These are phyloP conservation scores for Crax fasciolata DNA, from an alignment of 2,797 vertebrate species.

Conservation along the genomic window DNA sequence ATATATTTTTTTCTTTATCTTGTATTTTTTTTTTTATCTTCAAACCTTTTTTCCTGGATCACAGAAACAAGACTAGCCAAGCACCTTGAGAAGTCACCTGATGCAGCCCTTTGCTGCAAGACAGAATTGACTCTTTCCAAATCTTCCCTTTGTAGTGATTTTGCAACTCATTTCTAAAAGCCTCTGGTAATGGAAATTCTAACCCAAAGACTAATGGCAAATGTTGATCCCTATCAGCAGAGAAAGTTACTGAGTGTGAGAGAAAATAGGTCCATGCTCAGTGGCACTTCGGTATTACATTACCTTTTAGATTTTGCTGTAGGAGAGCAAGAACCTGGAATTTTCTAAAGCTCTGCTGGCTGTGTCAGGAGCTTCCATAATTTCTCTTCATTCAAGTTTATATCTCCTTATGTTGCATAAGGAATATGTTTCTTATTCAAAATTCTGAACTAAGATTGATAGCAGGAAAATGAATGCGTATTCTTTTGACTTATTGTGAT, in stretches of 20 bases:
- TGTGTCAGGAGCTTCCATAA: not conserved
- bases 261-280: not conserved
- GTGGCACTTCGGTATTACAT: not conserved
- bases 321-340: not conserved
- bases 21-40: not conserved
- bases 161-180: not conserved
- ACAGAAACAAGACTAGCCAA: not conserved
- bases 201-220: not conserved
- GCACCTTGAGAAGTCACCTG: not conserved
- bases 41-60: not conserved
- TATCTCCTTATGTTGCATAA: not conserved
- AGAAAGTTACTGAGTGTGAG: not conserved
- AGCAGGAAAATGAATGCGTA: not conserved
- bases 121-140: not conserved
- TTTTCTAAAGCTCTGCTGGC: not conserved
- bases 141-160: not conserved
- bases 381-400: not conserved
- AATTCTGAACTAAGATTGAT: not conserved
- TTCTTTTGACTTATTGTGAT: not conserved
- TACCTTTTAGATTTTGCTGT: not conserved
- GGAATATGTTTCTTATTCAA: not conserved
- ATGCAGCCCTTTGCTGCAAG: not conserved
- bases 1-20: not conserved
- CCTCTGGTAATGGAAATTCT: not conserved
- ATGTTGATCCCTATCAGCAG: not conserved